These are phyloP conservation scores for Apomyelois bistriatella DNA, from an alignment of 2,888 invertebrate species.

Conservation along the genomic window DNA sequence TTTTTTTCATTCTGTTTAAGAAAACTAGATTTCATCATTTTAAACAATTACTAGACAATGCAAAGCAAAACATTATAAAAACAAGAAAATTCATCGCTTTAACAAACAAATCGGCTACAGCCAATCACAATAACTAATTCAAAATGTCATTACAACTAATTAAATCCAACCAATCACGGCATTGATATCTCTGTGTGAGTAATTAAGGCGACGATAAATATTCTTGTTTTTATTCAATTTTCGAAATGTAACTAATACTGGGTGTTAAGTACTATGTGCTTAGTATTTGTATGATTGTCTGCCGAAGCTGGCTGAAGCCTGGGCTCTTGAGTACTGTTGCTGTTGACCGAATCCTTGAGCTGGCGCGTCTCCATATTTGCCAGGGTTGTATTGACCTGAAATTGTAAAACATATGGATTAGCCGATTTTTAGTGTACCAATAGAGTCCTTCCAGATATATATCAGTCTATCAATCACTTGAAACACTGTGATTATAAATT, in stretches of 20 bases:
- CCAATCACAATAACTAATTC: neutral
- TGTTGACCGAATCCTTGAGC: conserved; percentile 39
- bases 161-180: conserved; percentile 13
- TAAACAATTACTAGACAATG: neutral
- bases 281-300: conserved; percentile 68
- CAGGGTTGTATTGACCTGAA: conserved; percentile 73
- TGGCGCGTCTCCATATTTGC: conserved; percentile 56
- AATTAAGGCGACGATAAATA: neutral
- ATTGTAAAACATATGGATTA: neutral
- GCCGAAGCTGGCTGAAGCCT: conserved; percentile 49
- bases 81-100: neutral
- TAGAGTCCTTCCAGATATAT: too few relatives aligned
- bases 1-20: too few relatives aligned
- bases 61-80: neutral
- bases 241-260: conserved; percentile 8
- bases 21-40: neutral
- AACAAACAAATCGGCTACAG: neutral
- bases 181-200: conserved; percentile 5
- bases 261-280: conserved; percentile 29
- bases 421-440: too few relatives aligned
- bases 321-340: conserved; percentile 50
- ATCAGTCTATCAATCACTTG: too few relatives aligned
- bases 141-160: neutral
- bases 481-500: too few relatives aligned
- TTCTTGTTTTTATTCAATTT: conserved; percentile 1